Conservation (phyloP, 2,797 vertebrate species). For the Chelidonichthys spinosus region DNA sequence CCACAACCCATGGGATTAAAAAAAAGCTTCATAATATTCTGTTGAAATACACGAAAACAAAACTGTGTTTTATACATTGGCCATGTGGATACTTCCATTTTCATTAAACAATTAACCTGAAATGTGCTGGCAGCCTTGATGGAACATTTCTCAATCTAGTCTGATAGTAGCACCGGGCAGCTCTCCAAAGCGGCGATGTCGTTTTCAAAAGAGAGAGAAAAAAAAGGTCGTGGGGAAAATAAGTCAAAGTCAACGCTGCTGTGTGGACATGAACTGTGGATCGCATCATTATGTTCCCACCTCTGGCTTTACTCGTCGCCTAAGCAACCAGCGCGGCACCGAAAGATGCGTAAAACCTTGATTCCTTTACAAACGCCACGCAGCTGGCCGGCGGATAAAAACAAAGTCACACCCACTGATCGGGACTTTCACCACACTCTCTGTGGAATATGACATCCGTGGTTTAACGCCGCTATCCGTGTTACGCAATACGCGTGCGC, state of each 20-base stretch:
- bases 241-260: background rate
- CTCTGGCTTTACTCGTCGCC: background rate
- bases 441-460: background rate
- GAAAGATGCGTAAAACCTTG: conserved; percentile 21
- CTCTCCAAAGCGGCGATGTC: conserved; percentile 12
- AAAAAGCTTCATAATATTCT: background rate
- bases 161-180: background rate
- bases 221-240: background rate
- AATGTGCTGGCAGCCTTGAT: conserved; percentile 1
- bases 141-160: conserved; percentile 18
- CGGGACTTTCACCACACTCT: background rate
- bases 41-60: background rate
- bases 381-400: background rate
- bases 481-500: conserved; percentile 61
- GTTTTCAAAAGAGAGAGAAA: conserved; percentile 8
- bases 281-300: background rate
- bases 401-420: conserved; percentile 35
- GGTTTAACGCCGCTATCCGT: conserved; percentile 16
- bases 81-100: background rate
- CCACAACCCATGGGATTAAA: conserved; percentile 1
- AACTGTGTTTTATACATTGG: background rate
- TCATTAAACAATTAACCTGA: conserved; percentile 5
- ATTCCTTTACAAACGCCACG: conserved; percentile 1
- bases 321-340: background rate
- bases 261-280: background rate